Evolutionary conservation across 2,888 invertebrate species (phyloP).

Genomic region (Temnothorax unifasciatus): DNA sequence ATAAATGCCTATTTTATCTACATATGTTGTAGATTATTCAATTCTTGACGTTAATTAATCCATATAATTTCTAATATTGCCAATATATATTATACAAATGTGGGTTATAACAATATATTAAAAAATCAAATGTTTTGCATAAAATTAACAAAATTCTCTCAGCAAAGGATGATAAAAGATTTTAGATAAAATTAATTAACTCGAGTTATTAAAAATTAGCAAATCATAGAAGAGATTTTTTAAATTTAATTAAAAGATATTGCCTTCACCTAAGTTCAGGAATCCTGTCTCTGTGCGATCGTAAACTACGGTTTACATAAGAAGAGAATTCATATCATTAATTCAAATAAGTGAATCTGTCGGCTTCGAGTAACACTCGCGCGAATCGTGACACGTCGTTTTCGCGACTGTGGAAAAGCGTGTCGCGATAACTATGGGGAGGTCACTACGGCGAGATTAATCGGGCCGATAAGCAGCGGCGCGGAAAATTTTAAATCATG

Average conservation of each 20-base stretch:
- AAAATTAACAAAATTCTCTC: neutral
- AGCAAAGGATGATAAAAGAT: neutral
- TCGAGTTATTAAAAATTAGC: neutral
- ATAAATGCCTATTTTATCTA: neutral
- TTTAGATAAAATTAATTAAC: neutral
- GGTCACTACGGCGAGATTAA: conserved; percentile 71
- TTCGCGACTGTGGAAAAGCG: conserved; percentile 38
- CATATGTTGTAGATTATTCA: neutral
- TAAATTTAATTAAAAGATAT: neutral
- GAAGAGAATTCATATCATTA: neutral
- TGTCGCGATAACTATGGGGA: conserved; percentile 46
- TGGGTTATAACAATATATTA: neutral
- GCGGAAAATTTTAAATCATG: conserved; percentile 74
- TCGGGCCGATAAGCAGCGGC: conserved; percentile 68
- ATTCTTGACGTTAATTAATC: neutral
- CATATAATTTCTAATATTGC: neutral
- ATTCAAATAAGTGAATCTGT: neutral
- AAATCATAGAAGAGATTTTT: neutral
- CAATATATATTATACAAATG: neutral
- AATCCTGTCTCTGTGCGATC: neutral
- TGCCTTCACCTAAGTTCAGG: neutral
- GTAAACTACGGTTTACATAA: neutral
- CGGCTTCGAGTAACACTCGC: neutral
- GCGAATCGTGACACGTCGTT: conserved; percentile 49
- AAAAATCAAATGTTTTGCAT: neutral